These are phyloP conservation scores for Ophioninae sp. DNA, from an alignment of 2,888 invertebrate genomes.

Conservation along the genomic window DNA sequence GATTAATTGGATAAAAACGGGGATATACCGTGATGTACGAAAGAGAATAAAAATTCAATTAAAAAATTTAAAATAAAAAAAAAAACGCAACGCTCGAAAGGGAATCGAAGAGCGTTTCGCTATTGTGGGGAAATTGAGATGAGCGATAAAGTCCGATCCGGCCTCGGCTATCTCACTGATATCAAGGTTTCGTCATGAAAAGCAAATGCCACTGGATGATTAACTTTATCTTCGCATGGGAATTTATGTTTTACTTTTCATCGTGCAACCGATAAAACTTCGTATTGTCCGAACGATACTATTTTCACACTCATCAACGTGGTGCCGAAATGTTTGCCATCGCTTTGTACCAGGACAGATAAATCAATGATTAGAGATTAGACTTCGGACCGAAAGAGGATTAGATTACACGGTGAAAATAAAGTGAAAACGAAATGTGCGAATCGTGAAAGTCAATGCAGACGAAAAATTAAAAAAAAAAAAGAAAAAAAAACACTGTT, in stretches of 20 bases:
- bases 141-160: conserved; percentile 17
- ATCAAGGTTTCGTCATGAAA: conserved; percentile 10
- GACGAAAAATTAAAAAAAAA: too few species aligned
- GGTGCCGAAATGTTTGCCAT: background rate
- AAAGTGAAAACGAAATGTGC: background rate
- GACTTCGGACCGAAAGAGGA: background rate
- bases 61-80: too few species aligned
- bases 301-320: background rate
- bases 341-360: background rate
- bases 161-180: conserved; percentile 22
- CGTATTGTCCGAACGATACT: background rate
- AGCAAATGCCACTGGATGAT: conserved; percentile 4
- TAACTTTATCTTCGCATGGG: conserved; percentile 17
- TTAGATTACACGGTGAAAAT: background rate
- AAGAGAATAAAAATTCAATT: background rate
- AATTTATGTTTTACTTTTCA: conserved; percentile 11
- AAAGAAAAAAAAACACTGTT: too few species aligned
- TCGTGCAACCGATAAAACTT: background rate
- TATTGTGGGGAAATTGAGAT: background rate
- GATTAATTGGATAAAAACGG: background rate
- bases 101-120: background rate
- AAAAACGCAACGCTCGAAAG: background rate
- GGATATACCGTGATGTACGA: background rate
- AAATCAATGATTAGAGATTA: background rate
- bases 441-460: background rate